Conservation (phyloP, 1,140 invertebrate species). For the Heliothis virescens region DNA sequence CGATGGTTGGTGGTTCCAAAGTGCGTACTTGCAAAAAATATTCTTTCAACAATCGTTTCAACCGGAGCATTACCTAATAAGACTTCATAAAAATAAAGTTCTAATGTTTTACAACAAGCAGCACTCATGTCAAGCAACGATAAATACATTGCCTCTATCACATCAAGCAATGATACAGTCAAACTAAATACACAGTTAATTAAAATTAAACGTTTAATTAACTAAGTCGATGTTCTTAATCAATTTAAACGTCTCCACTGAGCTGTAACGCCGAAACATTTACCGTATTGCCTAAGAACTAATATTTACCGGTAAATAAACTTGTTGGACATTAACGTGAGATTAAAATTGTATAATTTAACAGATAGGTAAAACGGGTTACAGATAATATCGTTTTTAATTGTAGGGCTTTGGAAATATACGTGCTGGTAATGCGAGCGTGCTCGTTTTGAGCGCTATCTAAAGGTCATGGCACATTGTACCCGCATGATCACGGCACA, state of each 20-base stretch:
- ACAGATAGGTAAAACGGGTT: slow-evolving; percentile 28
- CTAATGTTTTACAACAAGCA: no score
- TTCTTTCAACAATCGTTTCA: no score
- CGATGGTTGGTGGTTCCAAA: no score
- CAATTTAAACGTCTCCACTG: slow-evolving; percentile 13
- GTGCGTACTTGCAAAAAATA: no score
- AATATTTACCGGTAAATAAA: slow-evolving; percentile 36
- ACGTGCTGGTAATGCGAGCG: slow-evolving; percentile 37
- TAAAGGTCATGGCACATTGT: no score
- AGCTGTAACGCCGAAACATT: background rate
- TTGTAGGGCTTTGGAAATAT: slow-evolving; percentile 56
- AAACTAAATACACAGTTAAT: background rate
- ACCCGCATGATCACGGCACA: no score
- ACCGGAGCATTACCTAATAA: no score
- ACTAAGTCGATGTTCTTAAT: slow-evolving; percentile 9
- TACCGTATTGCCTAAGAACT: slow-evolving; percentile 3
- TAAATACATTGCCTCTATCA: no score
- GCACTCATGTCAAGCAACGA: no score
- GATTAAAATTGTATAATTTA: slow-evolving; percentile 32
- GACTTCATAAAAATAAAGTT: no score
- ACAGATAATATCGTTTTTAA: slow-evolving; percentile 64
- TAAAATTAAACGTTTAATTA: slow-evolving; percentile 8
- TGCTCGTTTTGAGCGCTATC: background rate
- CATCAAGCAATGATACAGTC: background rate
- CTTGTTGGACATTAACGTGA: slow-evolving; percentile 15